These are phyloP conservation scores for Hycleus cichorii DNA, from an alignment of 1,140 invertebrate species.

Conservation along the genomic window DNA sequence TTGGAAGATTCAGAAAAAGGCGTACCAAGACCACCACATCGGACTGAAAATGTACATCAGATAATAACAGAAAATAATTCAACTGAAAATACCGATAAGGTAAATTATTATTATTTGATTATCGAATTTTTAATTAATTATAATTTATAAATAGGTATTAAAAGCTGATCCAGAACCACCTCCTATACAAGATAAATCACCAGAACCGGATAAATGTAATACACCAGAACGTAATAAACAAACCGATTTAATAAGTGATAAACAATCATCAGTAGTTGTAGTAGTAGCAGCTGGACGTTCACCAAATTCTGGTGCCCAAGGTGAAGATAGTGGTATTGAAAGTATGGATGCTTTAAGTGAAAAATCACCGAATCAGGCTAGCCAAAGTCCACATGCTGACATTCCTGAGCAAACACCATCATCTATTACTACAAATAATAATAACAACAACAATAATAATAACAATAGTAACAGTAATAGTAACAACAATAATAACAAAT, in stretches of 20 bases:
- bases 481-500: slow-evolving; percentile 8
- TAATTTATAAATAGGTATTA: neutral
- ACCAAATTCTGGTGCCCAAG: slow-evolving; percentile 45
- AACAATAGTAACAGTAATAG: too few species aligned
- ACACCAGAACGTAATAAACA: slow-evolving; percentile 24
- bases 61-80: slow-evolving; percentile 9
- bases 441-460: neutral
- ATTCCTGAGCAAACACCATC: slow-evolving; percentile 19
- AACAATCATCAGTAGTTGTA: slow-evolving; percentile 20
- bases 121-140: neutral
- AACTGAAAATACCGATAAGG: slow-evolving; percentile 12
- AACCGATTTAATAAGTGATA: slow-evolving; percentile 25
- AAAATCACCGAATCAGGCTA: slow-evolving; percentile 80
- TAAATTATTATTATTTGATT: neutral
- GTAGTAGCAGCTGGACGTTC: slow-evolving; percentile 25
- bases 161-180: slow-evolving; percentile 6
- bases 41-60: slow-evolving; percentile 27
- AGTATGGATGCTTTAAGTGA: slow-evolving; percentile 89
- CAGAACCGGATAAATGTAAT: slow-evolving; percentile 36
- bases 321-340: slow-evolving; percentile 87
- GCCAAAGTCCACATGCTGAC: slow-evolving; percentile 49
- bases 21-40: slow-evolving; percentile 30
- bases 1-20: slow-evolving; percentile 44
- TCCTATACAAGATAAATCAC: slow-evolving; percentile 34
- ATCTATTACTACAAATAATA: slow-evolving; percentile 1